These are phyloP conservation scores for Papilio aristodemus DNA, from an alignment of 1,140 invertebrate species.

Conservation along the genomic window DNA sequence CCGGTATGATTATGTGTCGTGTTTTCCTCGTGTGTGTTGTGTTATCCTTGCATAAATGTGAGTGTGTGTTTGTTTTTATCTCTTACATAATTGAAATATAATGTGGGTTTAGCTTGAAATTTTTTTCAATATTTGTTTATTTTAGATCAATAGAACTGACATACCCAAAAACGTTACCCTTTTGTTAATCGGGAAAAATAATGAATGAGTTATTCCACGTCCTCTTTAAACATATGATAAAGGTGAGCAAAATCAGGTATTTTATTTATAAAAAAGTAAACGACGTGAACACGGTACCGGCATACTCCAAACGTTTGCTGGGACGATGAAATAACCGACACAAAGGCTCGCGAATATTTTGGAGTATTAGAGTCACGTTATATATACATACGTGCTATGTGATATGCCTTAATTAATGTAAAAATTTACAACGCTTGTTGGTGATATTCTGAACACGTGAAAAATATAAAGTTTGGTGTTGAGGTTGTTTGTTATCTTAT, in stretches of 20 bases:
- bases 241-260: neutral
- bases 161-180: no score
- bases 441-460: neutral
- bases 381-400: neutral
- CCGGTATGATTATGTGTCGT: no score
- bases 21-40: no score
- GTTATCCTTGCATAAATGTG: no score
- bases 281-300: neutral
- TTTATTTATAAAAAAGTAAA: neutral
- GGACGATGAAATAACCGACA: neutral
- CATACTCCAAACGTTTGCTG: neutral
- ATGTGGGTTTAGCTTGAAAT: no score
- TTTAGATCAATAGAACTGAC: no score
- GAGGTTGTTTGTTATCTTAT: no score
- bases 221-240: neutral
- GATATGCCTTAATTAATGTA: neutral
- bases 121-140: no score
- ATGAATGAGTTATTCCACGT: no score
- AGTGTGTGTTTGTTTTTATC: no score
- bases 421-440: neutral
- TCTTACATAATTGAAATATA: no score
- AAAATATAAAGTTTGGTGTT: neutral
- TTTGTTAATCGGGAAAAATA: no score
- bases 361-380: neutral
- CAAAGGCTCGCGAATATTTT: constrained; percentile 16